Base-by-base conservation (phyloP, 1,140 invertebrate genomes). In the Microplitis demolitor region DNA sequence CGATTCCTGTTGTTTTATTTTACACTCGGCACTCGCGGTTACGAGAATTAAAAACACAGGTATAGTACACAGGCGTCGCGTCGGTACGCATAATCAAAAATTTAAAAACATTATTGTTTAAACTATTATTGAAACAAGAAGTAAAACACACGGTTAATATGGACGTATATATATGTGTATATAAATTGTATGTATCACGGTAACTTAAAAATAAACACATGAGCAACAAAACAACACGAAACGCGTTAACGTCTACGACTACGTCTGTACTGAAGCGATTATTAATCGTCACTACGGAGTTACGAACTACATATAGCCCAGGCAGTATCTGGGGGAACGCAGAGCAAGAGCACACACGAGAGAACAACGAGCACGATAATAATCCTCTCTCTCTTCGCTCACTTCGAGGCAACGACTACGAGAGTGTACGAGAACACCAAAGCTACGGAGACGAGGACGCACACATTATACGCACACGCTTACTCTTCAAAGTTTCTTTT, bases 281-380 rank as follows among this genome's bases (percentile, higher is more conserved):
- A 71, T 71, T 71, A 71, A 66, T 71, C 69, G 69, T 71, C 69
- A 71, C 69, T 71, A 66, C 69, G 34, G 33, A 34, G 24, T 11
- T 45, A 45, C 39, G 5, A 45, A 45, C 39, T 45, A 6, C 11
- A 45, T 45, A 62, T 60, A 31, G 63, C 16, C 35, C 16, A 50
- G 31, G 61, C 53, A 53, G 54, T 53, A 58, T 45, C 39, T 45
- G 39, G 39, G 39, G 39, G 11, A 45, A 45, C 39, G 39, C 39
- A 6, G 39, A 45, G 39, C 58, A 62, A 45, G 39, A 45, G 39
- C 58, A 62, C 68, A 71, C 39, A 24, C 58, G n/a, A 63, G 62
- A 64, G 62, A 34, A 14, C 11, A 24, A 14, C 34, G 62, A 56
- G 13, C 3, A 61, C 58, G 58, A 61, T 24, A 31, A 31, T 33